These are phyloP conservation scores for Cremastinae sp. DNA, from an alignment of 2,888 invertebrate species.

Conservation along the genomic window DNA sequence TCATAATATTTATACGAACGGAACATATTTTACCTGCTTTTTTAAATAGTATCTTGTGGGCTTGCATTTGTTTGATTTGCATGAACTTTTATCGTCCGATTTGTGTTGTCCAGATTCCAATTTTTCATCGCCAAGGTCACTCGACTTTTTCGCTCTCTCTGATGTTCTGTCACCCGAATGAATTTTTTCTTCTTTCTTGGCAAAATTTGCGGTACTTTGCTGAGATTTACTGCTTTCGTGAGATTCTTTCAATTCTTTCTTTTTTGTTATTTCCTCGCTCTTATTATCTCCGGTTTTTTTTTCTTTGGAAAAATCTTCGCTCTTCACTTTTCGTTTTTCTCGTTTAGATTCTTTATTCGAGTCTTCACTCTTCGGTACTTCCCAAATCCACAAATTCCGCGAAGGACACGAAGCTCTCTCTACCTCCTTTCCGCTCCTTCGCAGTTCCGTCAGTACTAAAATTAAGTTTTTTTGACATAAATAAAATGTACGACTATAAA, in stretches of 20 bases:
- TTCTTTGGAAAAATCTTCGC: background rate
- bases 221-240: background rate
- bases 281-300: background rate
- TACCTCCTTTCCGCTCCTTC: constrained; percentile 14
- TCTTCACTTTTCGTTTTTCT: background rate
- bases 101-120: too few species aligned
- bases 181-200: background rate
- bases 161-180: background rate
- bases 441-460: constrained; percentile 46
- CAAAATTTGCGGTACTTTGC: background rate
- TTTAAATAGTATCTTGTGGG: constrained; percentile 43
- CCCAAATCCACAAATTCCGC: constrained; percentile 34
- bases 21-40: constrained; percentile 43
- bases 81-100: constrained; percentile 19
- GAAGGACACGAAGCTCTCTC: constrained; percentile 40
- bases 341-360: background rate
- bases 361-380: background rate
- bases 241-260: background rate
- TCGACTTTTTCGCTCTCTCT: background rate
- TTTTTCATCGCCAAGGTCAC: background rate
- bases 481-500: background rate
- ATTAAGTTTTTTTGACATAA: background rate
- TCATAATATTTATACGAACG: background rate
- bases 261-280: background rate
- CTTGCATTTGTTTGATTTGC: constrained; percentile 10